These are phyloP conservation scores for Glossophaga mutica DNA, from an alignment of 2,797 vertebrate genomes.

Conservation along the genomic window DNA sequence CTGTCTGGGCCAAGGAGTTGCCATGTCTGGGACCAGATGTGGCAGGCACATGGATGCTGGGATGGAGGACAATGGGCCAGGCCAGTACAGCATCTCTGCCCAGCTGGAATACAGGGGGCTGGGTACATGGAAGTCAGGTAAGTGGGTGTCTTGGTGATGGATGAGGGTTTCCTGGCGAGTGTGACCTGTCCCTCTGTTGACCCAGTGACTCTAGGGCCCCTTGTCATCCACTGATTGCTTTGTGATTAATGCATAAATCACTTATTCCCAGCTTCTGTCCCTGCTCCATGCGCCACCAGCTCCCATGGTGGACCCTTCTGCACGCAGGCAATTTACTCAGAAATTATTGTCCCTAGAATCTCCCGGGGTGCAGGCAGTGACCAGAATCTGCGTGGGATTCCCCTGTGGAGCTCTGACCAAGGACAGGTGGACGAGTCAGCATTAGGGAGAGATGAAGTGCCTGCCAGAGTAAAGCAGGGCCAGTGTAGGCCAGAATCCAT, in stretches of 20 bases:
- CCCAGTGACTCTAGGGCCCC: neutral
- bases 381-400: neutral
- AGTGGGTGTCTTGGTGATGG: neutral
- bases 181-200: neutral
- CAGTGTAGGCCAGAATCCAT: neutral
- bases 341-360: neutral
- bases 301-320: neutral
- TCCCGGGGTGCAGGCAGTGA: neutral
- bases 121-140: neutral
- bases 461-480: neutral
- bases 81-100: neutral
- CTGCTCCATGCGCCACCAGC: neutral
- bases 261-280: neutral
- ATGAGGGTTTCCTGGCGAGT: neutral
- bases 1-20: neutral
- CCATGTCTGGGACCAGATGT: neutral
- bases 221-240: constrained; percentile 24
- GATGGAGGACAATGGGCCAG: neutral
- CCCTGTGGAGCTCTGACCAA: neutral
- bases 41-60: neutral
- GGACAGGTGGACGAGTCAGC: neutral
- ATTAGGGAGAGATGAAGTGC: neutral
- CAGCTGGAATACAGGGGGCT: neutral
- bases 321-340: constrained; percentile 25
- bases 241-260: constrained; percentile 38